Evolutionary conservation across 2,797 vertebrate genomes (phyloP).

Genomic region (Eulemur rubriventer): DNA sequence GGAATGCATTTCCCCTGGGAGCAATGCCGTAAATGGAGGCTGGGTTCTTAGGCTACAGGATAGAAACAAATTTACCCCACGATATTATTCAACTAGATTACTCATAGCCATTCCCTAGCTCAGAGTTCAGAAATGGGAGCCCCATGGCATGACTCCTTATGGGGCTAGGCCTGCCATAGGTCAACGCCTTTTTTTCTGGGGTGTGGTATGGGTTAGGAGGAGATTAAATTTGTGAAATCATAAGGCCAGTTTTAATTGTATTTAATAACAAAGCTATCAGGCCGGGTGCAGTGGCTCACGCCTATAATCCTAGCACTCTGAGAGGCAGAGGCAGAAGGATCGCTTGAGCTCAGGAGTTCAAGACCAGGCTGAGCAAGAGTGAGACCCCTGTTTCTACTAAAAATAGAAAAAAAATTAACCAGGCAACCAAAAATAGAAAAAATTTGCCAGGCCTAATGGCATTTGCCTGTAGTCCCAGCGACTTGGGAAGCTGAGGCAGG

Average conservation of each 20-base stretch:
- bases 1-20: slow-evolving; percentile 43
- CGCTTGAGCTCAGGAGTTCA: too few relatives aligned
- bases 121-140: neutral
- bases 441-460: too few relatives aligned
- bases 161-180: neutral
- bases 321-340: too few relatives aligned
- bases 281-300: rapidly evolving
- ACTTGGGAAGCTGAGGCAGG: too few relatives aligned
- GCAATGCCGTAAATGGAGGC: neutral
- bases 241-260: neutral
- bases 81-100: neutral
- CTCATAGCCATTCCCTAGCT: neutral
- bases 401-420: too few relatives aligned
- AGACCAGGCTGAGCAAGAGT: too few relatives aligned
- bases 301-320: too few relatives aligned
- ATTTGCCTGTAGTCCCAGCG: too few relatives aligned
- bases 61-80: neutral
- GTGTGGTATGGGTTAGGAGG: neutral
- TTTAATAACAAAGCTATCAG: slow-evolving; percentile 24
- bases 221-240: neutral
- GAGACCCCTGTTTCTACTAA: too few relatives aligned
- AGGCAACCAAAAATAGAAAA: too few relatives aligned
- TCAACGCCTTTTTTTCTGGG: neutral
- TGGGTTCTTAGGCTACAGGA: neutral
- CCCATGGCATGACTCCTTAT: neutral